Evolutionary conservation across 2,113 vertebrate species (phyloP), one percentile per base, ranked within the genome.

Genomic region (Gambusia affinis): DNA sequence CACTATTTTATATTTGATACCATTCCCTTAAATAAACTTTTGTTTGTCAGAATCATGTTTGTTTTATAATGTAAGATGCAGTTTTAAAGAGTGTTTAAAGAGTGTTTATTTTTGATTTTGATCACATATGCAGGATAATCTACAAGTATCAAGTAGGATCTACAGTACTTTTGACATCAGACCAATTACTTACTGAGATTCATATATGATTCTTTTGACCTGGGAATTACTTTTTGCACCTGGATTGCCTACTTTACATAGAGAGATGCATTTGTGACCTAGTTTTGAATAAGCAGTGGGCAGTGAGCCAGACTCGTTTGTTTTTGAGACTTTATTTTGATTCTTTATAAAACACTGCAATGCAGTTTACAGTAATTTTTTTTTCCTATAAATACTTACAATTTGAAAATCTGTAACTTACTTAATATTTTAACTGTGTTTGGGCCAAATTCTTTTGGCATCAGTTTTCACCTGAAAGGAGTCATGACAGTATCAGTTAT

Each of bases 361-460:
- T n/a, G 24, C 24, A n/a, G n/a, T n/a, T 24, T 57, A n/a, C 22
- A n/a, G 24, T 24, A 3, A 0, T 1, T 57, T 54, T 8, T 54
- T 8, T 24, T 63, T 4, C 5, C 79, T 73, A 15, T 77, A 33
- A 72, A 74, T 60, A 31, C 14, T 79, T 47, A n/a, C 22, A 60
- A 8, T 27, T 61, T 37, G 14, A 63, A 73, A 42, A 47, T 79
- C 19, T 68, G 69, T 77, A 67, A 84, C 84, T 81, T 60, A 65
- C 66, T 67, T 47, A n/a, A 42, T 82, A 70, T 78, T 86, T 76
- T 73, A 72, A 78, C 69, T 37, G 24, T 37, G 24, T 44, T 83
- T 33, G 66, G 71, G 39, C 35, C 63, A 72, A 19, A 85, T 82
- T 67, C 30, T 44, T 31, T 60, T 73, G 77, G 33, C 66, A 64